These are phyloP conservation scores for Caligus rogercresseyi DNA, from an alignment of 1,140 invertebrate genomes.

Conservation along the genomic window DNA sequence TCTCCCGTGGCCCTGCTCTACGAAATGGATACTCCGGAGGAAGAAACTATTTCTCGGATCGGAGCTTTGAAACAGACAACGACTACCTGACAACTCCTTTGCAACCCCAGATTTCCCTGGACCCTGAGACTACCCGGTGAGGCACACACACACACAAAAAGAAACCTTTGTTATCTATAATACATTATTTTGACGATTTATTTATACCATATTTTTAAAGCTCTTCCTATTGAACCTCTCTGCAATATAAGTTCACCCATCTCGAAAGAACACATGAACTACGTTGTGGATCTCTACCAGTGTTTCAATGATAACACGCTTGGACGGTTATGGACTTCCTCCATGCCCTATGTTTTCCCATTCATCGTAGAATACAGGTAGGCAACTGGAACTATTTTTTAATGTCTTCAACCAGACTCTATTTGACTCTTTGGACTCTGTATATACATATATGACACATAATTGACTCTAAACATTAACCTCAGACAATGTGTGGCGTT, in stretches of 20 bases:
- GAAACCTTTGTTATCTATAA: too few species aligned
- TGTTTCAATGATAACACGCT: constrained; percentile 41
- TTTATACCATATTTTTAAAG: too few species aligned
- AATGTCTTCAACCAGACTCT: background rate
- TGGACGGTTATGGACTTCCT: constrained; percentile 40
- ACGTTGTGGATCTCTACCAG: constrained; percentile 37
- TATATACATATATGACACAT: too few species aligned
- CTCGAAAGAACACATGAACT: constrained; percentile 21
- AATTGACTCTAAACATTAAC: too few species aligned
- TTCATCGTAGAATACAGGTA: constrained; percentile 44
- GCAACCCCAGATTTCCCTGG: background rate
- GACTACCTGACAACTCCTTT: background rate
- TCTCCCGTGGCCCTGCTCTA: background rate
- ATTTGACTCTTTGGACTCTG: too few species aligned
- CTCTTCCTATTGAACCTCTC: background rate
- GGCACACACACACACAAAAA: background rate
- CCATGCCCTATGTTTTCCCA: constrained; percentile 41
- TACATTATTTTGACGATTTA: too few species aligned
- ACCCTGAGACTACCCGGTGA: background rate
- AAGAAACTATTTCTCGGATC: constrained; percentile 14
- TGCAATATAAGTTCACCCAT: constrained; percentile 4
- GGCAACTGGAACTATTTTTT: background rate
- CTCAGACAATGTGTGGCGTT: too few species aligned
- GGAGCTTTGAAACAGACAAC: constrained; percentile 2
- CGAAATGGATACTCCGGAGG: background rate